Evolutionary conservation across 1,140 invertebrate genomes (phyloP).

Genomic region (Macrosteles quadrilineatus): DNA sequence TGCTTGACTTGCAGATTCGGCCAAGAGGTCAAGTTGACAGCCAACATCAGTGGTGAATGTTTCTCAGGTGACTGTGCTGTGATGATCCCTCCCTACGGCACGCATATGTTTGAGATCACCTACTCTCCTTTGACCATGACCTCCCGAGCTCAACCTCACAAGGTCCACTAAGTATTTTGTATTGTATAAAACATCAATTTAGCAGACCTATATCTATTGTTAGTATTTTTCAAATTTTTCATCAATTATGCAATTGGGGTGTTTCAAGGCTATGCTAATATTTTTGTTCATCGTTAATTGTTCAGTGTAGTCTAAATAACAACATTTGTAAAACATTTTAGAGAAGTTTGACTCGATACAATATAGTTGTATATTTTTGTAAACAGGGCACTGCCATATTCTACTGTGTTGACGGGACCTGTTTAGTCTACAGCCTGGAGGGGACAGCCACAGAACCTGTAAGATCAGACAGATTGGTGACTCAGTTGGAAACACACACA

Average conservation of each 20-base stretch:
- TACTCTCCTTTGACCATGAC: not conserved
- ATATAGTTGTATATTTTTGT: not conserved
- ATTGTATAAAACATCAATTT: too few relatives aligned
- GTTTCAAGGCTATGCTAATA: too few relatives aligned
- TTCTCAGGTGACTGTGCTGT: not conserved
- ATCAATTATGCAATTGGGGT: too few relatives aligned
- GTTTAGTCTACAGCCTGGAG: constrained; percentile 1
- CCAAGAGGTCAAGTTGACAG: not conserved
- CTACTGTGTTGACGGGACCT: not conserved
- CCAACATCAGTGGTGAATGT: not conserved
- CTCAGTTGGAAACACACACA: not conserved
- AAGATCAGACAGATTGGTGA: not conserved
- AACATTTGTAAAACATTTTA: too few relatives aligned
- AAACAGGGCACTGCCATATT: not conserved
- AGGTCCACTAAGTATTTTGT: too few relatives aligned
- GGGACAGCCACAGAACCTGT: not conserved
- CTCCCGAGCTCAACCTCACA: not conserved
- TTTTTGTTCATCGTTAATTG: too few relatives aligned
- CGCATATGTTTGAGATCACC: not conserved
- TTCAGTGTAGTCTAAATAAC: too few relatives aligned
- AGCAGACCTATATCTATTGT: too few relatives aligned
- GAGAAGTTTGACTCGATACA: not conserved
- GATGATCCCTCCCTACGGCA: not conserved
- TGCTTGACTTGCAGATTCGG: too few relatives aligned
- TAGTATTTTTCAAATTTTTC: too few relatives aligned